Conservation (phyloP, 2,113 vertebrate genomes). For the Miniopterus natalensis region DNA sequence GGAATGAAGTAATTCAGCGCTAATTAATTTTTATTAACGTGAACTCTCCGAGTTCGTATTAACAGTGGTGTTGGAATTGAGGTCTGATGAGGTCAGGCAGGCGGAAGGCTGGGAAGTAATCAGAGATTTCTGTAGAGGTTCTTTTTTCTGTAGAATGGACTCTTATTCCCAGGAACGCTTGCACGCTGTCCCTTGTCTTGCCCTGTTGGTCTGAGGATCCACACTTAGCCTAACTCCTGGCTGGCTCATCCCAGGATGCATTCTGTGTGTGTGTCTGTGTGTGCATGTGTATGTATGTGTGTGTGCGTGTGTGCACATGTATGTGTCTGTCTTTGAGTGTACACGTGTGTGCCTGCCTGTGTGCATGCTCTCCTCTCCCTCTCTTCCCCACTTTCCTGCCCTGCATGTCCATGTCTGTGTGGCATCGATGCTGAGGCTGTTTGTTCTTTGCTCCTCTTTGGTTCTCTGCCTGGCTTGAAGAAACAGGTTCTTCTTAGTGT, state of each 20-base stretch:
- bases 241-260: rapidly evolving
- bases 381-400: not conserved
- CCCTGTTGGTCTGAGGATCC: not conserved
- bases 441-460: not conserved
- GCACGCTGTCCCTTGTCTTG: rapidly evolving
- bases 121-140: rapidly evolving
- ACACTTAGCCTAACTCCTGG: not conserved
- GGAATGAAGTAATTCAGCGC: not conserved
- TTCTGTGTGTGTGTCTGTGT: not conserved
- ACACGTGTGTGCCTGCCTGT: rapidly evolving
- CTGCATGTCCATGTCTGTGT: not conserved
- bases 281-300: too few relatives aligned
- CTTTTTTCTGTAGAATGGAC: not conserved
- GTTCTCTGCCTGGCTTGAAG: not conserved
- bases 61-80: not conserved
- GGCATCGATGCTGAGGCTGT: rapidly evolving
- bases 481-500: not conserved
- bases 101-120: rapidly evolving
- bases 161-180: rapidly evolving
- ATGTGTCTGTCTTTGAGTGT: not conserved
- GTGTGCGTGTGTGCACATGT: too few relatives aligned
- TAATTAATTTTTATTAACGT: not conserved
- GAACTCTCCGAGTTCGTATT: not conserved
- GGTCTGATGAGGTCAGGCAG: not conserved
- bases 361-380: rapidly evolving